Conservation (phyloP, 1,140 invertebrate species). For the Alviniconcha marisindica region DNA sequence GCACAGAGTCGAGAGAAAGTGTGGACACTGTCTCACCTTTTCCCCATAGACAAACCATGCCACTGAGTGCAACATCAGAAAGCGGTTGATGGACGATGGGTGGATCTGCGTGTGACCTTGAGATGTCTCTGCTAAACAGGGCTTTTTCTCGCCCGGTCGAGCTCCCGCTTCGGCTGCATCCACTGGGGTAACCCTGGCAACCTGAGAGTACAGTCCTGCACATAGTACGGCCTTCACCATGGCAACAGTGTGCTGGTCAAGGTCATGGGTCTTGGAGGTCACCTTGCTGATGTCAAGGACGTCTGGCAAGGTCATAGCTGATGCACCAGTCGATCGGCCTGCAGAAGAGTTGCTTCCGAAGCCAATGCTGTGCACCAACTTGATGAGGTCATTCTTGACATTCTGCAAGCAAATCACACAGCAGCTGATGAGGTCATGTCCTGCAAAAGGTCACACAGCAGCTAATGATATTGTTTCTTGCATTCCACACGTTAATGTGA, state of each 20-base stretch:
- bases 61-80: conserved; percentile 52
- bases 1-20: too few species aligned
- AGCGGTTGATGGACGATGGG: conserved; percentile 71
- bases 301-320: conserved; percentile 37
- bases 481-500: too few species aligned
- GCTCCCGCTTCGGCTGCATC: conserved; percentile 54
- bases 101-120: conserved; percentile 67
- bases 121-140: conserved; percentile 65
- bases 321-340: background rate
- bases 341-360: conserved; percentile 47
- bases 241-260: conserved; percentile 57
- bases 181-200: conserved; percentile 62
- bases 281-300: conserved; percentile 60
- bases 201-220: conserved; percentile 73
- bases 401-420: conserved; percentile 62
- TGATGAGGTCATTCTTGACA: conserved; percentile 69
- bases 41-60: conserved; percentile 71
- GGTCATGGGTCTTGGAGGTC: conserved; percentile 34
- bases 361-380: conserved; percentile 67
- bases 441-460: background rate
- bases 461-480: too few species aligned
- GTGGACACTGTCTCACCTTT: conserved; percentile 63
- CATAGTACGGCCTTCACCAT: conserved; percentile 71
- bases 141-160: conserved; percentile 51
- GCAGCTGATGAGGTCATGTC: too few species aligned